Conservation (phyloP, 2,113 vertebrate species). For the human (Homo sapiens) region GRCh38 chr9:84309501-84310000, state of each 20-base stretch:
- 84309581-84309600: background rate
- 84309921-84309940: background rate
- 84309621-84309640: conserved; percentile 79
- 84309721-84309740: conserved; percentile 53
- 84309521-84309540: too few relatives aligned
- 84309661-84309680: conserved; percentile 45
- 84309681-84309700: conserved; percentile 68
- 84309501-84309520: too few relatives aligned
- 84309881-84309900: background rate
- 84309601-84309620: background rate
- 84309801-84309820: background rate
- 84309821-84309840: conserved; percentile 19
- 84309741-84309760: background rate
- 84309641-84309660: conserved; percentile 49
- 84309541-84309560: background rate
- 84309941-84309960: background rate
- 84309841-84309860: background rate
- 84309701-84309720: conserved; percentile 80
- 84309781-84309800: background rate
- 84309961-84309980: conserved; percentile 6
- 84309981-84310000: background rate
- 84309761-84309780: background rate
- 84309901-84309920: background rate
- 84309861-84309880: background rate
- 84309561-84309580: background rate